Evolutionary conservation across 2,797 vertebrate genomes (phyloP), one percentile per base, ranked within the genome.

Genomic region (Pagetopsis macropterus): DNA sequence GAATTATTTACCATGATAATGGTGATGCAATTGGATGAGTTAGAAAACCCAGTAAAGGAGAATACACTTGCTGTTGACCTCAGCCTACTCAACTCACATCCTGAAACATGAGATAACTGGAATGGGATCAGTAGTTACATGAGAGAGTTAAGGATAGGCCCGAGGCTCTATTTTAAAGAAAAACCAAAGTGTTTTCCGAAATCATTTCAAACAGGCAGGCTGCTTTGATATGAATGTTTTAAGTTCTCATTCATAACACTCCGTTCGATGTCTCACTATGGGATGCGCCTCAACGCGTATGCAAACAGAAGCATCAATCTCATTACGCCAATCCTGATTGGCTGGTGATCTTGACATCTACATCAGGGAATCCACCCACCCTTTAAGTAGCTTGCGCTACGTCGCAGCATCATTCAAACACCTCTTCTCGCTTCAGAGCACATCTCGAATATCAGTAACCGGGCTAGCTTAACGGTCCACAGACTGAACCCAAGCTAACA

Each of bases 1-100:
- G 82, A 84, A 90, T 90, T 88, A 89, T 93, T 92, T 90, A 87
- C 55, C 51, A 78, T 62, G 64, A 82, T 83, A 83, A 89, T 75
- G 51, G 61, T 82, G 80, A 87, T 83, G 75, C 74, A 79, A 86
- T 66, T 69, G 33, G 65, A 63, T 41, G 55, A 76, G 61, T 37
- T 74, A 71, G 63, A 83, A 87, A 84, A 72, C 64, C 70, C 37
- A 46, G 46, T 50, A 12, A 23, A 75, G 66, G 57, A 83, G 85
- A 87, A 79, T 60, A 79, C 59, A 49, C 40, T 68, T 23, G 49
- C 64, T 72, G 67, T 72, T 72, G 11, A 76, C 63, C 75, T 73
- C 70, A 57, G 66, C 76, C 75, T 41, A 75, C 83, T 84, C 80
- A 79, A 27, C 72, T 72, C 27, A 33, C 66, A 83, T 78, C 65